Evolutionary conservation across 2,888 invertebrate genomes (phyloP).

Genomic region (Callosobruchus maculatus): DNA sequence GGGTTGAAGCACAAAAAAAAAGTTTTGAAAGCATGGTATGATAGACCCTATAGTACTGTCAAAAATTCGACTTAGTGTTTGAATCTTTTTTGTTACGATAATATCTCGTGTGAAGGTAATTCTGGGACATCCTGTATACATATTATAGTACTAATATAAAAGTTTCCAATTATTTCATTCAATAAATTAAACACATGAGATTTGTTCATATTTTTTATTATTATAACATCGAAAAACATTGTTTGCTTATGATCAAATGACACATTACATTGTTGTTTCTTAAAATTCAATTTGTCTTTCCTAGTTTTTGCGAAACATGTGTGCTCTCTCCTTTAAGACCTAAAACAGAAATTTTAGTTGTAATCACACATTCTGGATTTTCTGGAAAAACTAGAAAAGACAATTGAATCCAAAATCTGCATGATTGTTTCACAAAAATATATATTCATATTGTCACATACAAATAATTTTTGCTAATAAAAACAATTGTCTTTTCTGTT

Average conservation of each 20-base stretch:
- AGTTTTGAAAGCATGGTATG: no score
- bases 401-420: constrained; percentile 20
- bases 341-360: constrained; percentile 17
- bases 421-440: background rate
- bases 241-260: background rate
- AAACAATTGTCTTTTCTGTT: constrained; percentile 22
- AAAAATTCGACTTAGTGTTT: no score
- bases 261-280: background rate
- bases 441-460: constrained; percentile 1
- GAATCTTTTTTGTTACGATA: no score
- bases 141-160: no score
- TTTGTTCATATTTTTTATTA: background rate
- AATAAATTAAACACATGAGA: background rate
- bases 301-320: constrained; percentile 18
- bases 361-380: constrained; percentile 2
- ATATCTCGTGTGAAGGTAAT: no score
- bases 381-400: constrained; percentile 27
- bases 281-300: constrained; percentile 17
- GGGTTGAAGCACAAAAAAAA: no score
- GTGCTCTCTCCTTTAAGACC: constrained; percentile 8
- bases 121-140: no score
- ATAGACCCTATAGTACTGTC: no score
- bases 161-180: background rate
- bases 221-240: background rate
- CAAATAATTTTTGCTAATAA: background rate